phyloP scores from a whole-genome alignment of 2,888 invertebrate species.

The Drosophila lutescens region DNA sequence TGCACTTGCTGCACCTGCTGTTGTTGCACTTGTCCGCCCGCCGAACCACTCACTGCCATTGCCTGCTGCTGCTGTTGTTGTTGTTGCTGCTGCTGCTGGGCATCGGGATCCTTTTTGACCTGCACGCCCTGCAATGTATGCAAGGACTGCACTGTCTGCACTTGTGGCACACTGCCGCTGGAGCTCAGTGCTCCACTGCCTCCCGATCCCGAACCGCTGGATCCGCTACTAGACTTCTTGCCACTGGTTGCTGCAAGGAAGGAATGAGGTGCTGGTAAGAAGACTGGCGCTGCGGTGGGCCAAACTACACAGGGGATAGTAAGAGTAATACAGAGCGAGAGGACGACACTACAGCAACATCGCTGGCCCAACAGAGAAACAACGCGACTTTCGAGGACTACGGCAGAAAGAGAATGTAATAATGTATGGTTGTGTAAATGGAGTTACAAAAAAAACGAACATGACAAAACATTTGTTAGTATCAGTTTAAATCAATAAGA shows the following conservation, averaged over 20 bases:
- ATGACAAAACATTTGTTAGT: conserved; percentile 5
- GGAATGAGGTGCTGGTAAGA: conserved; percentile 21
- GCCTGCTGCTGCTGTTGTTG: conserved; percentile 69
- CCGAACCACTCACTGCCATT: conserved; percentile 57
- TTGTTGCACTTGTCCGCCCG: conserved; percentile 72
- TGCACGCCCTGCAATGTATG: conserved; percentile 84
- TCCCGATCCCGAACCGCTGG: conserved; percentile 59
- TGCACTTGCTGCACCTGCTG: conserved; percentile 72
- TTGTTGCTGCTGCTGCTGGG: conserved; percentile 71
- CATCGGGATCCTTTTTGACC: conserved; percentile 84
- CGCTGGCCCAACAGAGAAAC: conserved; percentile 20
- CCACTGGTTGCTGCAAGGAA: conserved; percentile 63
- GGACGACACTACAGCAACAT: conserved; percentile 37
- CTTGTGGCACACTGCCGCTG: conserved; percentile 80
- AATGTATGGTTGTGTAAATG: conserved; percentile 11
- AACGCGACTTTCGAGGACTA: conserved; percentile 22
- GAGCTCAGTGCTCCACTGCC: conserved; percentile 51
- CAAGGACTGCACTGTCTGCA: conserved; percentile 83
- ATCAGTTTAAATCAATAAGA: background rate
- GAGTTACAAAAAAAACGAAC: background rate
- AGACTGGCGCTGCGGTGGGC: background rate
- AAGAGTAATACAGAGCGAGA: conserved; percentile 16
- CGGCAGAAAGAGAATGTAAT: conserved; percentile 1
- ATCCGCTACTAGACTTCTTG: conserved; percentile 65
- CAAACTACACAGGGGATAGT: conserved; percentile 7